Conservation (phyloP, 2,113 vertebrate species). For the Cariama cristata region DNA sequence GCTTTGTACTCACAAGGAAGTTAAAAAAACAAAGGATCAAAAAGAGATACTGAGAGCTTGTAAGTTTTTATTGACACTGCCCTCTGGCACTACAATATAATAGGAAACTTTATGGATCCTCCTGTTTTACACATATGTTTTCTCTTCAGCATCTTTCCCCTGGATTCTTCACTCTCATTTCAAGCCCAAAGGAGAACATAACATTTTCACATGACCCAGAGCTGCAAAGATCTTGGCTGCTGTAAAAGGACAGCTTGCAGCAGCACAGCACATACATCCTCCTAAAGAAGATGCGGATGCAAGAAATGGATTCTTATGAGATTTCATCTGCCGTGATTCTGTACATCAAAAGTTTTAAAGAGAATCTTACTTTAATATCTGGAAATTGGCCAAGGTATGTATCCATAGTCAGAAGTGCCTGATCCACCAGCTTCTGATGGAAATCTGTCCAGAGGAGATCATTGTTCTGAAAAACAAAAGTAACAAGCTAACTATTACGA, state of each 20-base stretch:
- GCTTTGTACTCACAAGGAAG: not conserved
- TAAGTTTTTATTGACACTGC: not conserved
- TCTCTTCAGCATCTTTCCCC: not conserved
- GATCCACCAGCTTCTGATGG: slow-evolving; percentile 97
- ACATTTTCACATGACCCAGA: not conserved
- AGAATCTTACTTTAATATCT: slow-evolving; percentile 90
- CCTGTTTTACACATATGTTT: not conserved
- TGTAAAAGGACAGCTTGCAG: not conserved
- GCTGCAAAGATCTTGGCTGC: not conserved
- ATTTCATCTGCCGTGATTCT: not conserved
- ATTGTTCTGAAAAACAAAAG: slow-evolving; percentile 84
- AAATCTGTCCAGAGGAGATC: slow-evolving; percentile 96
- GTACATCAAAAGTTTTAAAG: not conserved
- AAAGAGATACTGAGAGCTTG: not conserved
- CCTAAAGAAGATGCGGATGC: not conserved
- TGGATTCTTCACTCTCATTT: not conserved
- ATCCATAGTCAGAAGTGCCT: slow-evolving; percentile 97
- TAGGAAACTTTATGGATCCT: not conserved
- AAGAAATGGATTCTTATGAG: not conserved
- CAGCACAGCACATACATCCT: not conserved
- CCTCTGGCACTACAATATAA: not conserved
- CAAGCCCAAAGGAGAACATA: not conserved
- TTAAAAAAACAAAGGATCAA: not conserved
- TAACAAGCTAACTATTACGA: not conserved
- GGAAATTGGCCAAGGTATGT: slow-evolving; percentile 98